Percentiles rank a stretch among this genome's conserved stretches.
These are phyloP conservation scores for Phaethornis superciliosus DNA, from an alignment of 2,113 vertebrate genomes.

Conservation along the genomic window DNA sequence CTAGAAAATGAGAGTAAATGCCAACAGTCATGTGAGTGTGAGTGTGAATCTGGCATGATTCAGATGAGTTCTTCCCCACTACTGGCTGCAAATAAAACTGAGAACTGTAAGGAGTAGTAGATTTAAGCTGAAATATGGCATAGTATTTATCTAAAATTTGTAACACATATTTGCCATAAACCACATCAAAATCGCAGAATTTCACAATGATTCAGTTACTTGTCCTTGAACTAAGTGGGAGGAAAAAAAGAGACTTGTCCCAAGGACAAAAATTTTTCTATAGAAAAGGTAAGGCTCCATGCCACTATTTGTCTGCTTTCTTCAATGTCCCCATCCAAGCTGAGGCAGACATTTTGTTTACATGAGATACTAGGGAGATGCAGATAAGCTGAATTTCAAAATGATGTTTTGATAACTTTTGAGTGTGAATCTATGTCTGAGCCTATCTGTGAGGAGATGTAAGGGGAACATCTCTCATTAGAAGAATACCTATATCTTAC, in stretches of 20 bases:
- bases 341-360: background rate
- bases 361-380: background rate
- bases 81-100: background rate
- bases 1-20: background rate
- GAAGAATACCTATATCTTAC: background rate
- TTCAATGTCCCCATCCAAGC: background rate
- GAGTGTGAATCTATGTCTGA: background rate
- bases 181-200: background rate
- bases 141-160: background rate
- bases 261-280: background rate
- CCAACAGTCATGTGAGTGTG: background rate
- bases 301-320: background rate
- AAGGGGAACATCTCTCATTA: background rate
- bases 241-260: background rate
- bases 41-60: background rate
- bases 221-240: background rate
- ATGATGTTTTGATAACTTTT: background rate
- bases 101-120: background rate
- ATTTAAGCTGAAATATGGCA: background rate
- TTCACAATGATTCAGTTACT: background rate
- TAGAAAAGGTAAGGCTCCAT: background rate
- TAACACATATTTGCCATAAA: background rate
- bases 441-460: background rate
- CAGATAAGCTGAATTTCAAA: background rate
- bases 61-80: background rate